Base-by-base conservation (phyloP, 2,888 invertebrate species). In the Cyaniris semiargus region DNA sequence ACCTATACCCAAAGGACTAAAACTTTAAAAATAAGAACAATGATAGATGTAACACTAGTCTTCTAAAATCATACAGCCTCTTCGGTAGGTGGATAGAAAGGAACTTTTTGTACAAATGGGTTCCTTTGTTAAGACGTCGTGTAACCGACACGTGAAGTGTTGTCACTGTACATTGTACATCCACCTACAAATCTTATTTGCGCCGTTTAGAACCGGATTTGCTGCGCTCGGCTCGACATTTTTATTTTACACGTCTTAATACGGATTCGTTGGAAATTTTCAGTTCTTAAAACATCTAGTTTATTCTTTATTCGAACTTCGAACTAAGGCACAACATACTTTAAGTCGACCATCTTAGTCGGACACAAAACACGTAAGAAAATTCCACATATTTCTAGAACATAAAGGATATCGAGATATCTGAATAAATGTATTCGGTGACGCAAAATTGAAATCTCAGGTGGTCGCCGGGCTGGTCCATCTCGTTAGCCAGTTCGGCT, bases 401-500 rank as follows among this genome's bases (percentile, higher is more conserved):
- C 71, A 76, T 76, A 71, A 71, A 71, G 56, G 76, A 74, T 76
- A 76, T 76, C 53, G 84, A 84, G 85, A 87, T 88, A 90, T 88
- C 88, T 84, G 88, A 88, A 91, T 89, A 92, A 90, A 91, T 91
- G 90, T 91, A 91, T 90, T 89, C 90, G 87, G 86, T 88, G 88
- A 86, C 87, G 87, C 88, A 86, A 92, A 91, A 93, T 92, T 93
- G 91, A 91, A 93, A 92, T 92, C 92, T 92, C 93, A 92, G 91
- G 92, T 92, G 92, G 90, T 87, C 88, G 79, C 76, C 79, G 78
- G 83, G 84, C 85, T 83, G 84, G 85, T 82, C 85, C 84, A 82
- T 80, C 83, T 80, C 80, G 78, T 78, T 78, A 80, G 80, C 90
- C 88, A 86, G 79, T 77, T 8, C 85, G 70, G 60, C 48, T 56